Evolutionary conservation across 2,113 vertebrate genomes (phyloP), one percentile per base, ranked within the genome.

Genomic region (Dromas ardeola): DNA sequence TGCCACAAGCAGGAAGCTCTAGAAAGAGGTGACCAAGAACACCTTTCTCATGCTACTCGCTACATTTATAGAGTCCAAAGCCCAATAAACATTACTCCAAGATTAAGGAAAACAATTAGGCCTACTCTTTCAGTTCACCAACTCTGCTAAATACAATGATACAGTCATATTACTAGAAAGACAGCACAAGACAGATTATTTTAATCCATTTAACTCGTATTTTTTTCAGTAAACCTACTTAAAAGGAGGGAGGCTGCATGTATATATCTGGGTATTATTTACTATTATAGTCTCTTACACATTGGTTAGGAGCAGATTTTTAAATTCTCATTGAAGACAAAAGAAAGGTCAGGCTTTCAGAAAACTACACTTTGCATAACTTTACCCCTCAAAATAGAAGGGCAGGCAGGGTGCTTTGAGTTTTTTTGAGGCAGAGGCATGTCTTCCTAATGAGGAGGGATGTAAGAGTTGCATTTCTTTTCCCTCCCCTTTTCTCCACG

Each of bases 161-260:
- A 38, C 6, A 40, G 38, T 17, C 43, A 32, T 21, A 55, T 17
- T 25, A 53, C n/a, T 50, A 49, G 15, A 34, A 55, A 47, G 22
- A 40, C 15, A 82, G 65, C 16, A 34, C 22, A 42, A 43, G 30
- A 30, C 11, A 34, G 30, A 20, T 11, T 63, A 18, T 34, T 61
- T 82, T 45, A 50, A 50, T 20, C 42, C 47, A 30, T 43, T 67
- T 38, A 34, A 6, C 11, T 50, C 13, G 5, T 65, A 9, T 23
- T n/a, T 72, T 59, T 66, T 81, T 58, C 10, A 2, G 26, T 7
- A 71, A 72, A 26, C 22, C 21, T 29, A 3, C 42, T 47, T 42
- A 13, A 59, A 56, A 73, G 13, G 34, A 56, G 9, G 17, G 26
- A 80, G 13, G 13, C 5, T 67, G 17, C 14, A 36, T 0, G 0